Evolutionary conservation across 2,797 vertebrate genomes (phyloP), one percentile per base, ranked within the genome.

Genomic region (Ceryle rudis): DNA sequence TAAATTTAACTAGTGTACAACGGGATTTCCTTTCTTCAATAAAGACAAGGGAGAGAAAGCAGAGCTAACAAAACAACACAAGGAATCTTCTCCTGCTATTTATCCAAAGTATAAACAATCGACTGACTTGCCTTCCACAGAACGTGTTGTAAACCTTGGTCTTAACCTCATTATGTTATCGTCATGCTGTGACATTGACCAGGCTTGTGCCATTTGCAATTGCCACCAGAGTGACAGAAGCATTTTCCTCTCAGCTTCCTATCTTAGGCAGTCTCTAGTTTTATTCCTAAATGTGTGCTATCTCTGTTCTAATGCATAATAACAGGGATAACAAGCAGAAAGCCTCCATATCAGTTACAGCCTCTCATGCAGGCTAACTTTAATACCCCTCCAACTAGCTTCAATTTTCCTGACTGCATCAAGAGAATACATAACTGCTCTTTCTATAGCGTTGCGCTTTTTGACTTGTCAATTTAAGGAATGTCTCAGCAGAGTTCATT

Each of bases 181-280:
- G 3, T 47, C 84, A 39, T 5, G 57, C 91, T 84, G 61, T 95
- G 91, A 97, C 91, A 89, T 44, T 96, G 90, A 21, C 67, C 96
- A 97, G 93, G 62, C 85, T 72, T 14, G 10, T 91, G 95, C 64
- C 91, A 87, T 85, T 93, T 90, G 41, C 60, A 87, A 83, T 23
- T 90, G 82, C 81, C 85, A 97, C 44, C 14, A 23, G 88, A 95
- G 89, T 81, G 75, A 86, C 60, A 91, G 92, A 81, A 92, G 44
- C 69, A 81, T 96, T 96, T 95, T 47, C 66, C 81, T 91, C 80
- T 91, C 95, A 75, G 85, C 74, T 93, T 69, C 93, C 86, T 94
- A 96, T 89, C 89, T 95, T 16, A 31, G 46, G 35, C 72, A 69
- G 82, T 28, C 73, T 41, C 18, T 21, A 83, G 88, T 91, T 97